These are phyloP conservation scores for Tetrax tetrax DNA, from an alignment of 2,113 vertebrate species.

Conservation along the genomic window DNA sequence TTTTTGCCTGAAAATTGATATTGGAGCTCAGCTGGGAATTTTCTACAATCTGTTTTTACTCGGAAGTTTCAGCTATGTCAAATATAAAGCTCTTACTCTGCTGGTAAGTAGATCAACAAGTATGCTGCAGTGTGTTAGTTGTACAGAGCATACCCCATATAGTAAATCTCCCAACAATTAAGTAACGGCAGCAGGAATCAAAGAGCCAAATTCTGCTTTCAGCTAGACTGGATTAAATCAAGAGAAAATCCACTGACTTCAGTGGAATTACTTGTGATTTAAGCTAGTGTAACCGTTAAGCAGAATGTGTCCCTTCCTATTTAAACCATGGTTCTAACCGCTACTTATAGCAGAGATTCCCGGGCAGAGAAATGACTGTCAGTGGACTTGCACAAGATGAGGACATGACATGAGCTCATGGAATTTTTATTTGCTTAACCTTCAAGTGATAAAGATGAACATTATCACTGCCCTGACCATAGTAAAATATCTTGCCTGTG, in stretches of 20 bases:
- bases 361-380: neutral
- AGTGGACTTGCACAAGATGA: neutral
- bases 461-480: neutral
- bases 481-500: neutral
- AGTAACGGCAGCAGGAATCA: neutral
- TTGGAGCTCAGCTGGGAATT: conserved; percentile 26
- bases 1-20: conserved; percentile 50
- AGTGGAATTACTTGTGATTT: conserved; percentile 23
- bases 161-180: conserved; percentile 32
- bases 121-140: neutral
- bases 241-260: neutral
- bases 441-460: neutral
- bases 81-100: conserved; percentile 31
- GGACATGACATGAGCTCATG: neutral
- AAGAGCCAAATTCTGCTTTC: conserved; percentile 12
- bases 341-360: neutral
- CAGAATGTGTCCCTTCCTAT: neutral
- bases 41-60: conserved; percentile 16
- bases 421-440: conserved; percentile 29
- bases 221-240: neutral
- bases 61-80: conserved; percentile 27
- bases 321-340: neutral
- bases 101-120: conserved; percentile 46
- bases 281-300: neutral
- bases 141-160: neutral